Percentiles rank a stretch among this genome's conserved stretches.
phyloP scores from a whole-genome alignment of 2,797 vertebrate species.

The Karalla daura region DNA sequence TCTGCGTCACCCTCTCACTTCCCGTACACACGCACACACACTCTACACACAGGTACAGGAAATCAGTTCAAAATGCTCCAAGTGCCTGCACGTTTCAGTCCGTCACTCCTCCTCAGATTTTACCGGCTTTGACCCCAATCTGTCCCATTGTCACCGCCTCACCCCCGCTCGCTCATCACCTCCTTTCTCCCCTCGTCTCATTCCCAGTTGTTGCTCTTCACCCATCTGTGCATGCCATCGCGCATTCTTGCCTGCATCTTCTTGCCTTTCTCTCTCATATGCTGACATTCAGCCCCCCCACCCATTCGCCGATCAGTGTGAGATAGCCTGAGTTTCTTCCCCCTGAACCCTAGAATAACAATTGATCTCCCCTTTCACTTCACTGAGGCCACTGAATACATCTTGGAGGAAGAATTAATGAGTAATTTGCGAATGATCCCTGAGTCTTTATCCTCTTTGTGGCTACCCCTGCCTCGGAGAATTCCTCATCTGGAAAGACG shows the following conservation, averaged over 20 bases:
- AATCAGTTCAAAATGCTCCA: constrained; percentile 42
- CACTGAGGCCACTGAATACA: constrained; percentile 35
- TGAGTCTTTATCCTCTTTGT: constrained; percentile 59
- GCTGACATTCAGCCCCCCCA: constrained; percentile 4
- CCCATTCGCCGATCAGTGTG: constrained; percentile 17
- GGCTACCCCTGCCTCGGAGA: constrained; percentile 40
- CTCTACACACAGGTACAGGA: constrained; percentile 19
- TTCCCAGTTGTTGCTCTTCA: constrained; percentile 12
- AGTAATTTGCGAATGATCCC: constrained; percentile 67
- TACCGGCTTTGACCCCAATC: constrained; percentile 66
- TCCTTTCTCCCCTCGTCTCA: constrained; percentile 22
- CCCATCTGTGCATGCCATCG: constrained; percentile 29
- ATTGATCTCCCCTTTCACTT: constrained; percentile 51
- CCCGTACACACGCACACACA: constrained; percentile 19
- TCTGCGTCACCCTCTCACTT: constrained; percentile 25
- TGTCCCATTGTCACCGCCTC: constrained; percentile 56
- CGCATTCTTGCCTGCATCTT: constrained; percentile 13
- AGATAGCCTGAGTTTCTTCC: constrained; percentile 27
- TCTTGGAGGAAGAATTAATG: constrained; percentile 60
- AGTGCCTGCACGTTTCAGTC: constrained; percentile 11
- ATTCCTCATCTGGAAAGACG: constrained; percentile 60
- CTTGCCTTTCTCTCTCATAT: background rate
- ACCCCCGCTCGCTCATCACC: constrained; percentile 37
- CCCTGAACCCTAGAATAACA: constrained; percentile 33
- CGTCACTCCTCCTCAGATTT: constrained; percentile 40